phyloP scores from a whole-genome alignment of 2,888 invertebrate genomes.

The Meghimatium bilineatum region DNA sequence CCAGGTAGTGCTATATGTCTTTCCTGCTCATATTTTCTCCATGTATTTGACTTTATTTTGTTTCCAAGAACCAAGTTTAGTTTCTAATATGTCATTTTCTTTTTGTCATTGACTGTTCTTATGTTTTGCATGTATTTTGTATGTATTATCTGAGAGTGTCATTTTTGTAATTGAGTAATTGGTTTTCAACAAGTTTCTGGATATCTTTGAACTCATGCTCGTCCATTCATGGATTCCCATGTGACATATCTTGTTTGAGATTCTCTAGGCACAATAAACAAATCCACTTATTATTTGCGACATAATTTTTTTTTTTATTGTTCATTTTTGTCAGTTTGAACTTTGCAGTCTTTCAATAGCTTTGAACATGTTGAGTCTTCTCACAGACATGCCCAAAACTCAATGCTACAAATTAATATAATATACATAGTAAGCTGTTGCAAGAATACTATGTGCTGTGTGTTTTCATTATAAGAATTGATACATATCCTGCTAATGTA shows the following conservation, averaged over 20 bases:
- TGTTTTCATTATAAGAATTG: background rate
- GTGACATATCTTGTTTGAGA: background rate
- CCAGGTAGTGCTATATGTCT: background rate
- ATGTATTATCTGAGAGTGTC: too few species aligned
- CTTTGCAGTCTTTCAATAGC: too few species aligned
- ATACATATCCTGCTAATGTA: background rate
- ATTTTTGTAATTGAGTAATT: background rate
- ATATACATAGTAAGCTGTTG: background rate
- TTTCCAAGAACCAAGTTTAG: background rate
- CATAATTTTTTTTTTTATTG: background rate
- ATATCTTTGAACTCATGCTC: background rate
- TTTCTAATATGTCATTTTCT: background rate
- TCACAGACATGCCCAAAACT: too few species aligned
- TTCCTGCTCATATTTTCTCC: background rate
- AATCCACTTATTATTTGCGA: background rate
- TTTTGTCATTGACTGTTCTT: background rate
- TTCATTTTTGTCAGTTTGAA: too few species aligned
- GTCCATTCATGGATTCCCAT: background rate
- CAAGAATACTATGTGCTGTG: background rate
- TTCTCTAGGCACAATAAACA: background rate
- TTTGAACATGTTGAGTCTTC: too few species aligned
- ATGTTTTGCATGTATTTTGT: background rate
- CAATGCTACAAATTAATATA: too few species aligned
- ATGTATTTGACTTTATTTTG: background rate
- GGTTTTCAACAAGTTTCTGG: slow-evolving; percentile 4